Evolutionary conservation across 2,113 vertebrate genomes (phyloP), one percentile per base, ranked within the genome.

Genomic region (Brachyistius frenatus): DNA sequence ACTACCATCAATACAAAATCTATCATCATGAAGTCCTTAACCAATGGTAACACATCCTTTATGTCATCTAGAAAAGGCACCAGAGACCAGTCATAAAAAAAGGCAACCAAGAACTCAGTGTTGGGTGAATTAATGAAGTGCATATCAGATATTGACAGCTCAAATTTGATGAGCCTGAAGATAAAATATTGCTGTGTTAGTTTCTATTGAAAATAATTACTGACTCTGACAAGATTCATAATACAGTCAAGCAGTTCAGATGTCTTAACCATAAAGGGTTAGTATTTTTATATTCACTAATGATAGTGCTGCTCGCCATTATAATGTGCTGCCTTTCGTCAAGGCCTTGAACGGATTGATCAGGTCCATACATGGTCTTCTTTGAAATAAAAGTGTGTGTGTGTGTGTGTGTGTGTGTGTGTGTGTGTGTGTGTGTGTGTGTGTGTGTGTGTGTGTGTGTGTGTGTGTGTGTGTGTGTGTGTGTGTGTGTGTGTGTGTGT

Each of bases 361-460:
- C 52, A 58, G 62, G 58, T 53, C 86, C 84, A 71, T 84, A 76
- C 63, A 66, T 76, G 81, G 63, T 55, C 75, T 77, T 84, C 75
- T 90, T 80, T 78, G 49, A 71, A 52, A 36, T 41, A 49, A 52
- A 62, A 47, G 36, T 76, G 0, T 23, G 5, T 66, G 32, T 67
- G 39, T 67, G 67, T 71, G 39, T 63, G 49, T 52, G 41, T 64
- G 32, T 49, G 66, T 49, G 23, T 10, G 53, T 2, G 36, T 14
- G 35, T 50, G 30, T 13, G 13, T 36, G 8, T 55, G 53, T 55
- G 9, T 32, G 53, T 32, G 65, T 46, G 47, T 9, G 39, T 63
- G 76, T 33, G 52, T 8, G 36, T 52, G 39, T 67, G 67, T 71
- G 39, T 63, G 36, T 76, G 0, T 23, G 5, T 66, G 32, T 67